Percentiles rank a stretch among this genome's conserved stretches.
Conservation (phyloP, 1,140 invertebrate species). For the Megalopta genalis region DNA sequence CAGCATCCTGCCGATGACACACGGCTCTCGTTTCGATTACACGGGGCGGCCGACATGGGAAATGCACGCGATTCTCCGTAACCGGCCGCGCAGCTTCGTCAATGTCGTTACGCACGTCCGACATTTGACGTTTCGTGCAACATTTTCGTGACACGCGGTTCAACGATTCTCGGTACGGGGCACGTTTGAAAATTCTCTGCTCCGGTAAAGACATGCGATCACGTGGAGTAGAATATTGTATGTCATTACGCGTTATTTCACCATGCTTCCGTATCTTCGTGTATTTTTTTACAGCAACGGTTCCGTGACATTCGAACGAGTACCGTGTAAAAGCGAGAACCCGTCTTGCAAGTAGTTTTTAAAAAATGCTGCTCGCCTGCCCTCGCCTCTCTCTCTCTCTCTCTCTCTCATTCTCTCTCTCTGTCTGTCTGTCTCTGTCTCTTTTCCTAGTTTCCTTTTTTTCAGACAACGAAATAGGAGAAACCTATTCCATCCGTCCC, state of each 20-base stretch:
- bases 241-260: slow-evolving; percentile 7
- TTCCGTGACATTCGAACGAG: neutral
- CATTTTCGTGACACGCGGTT: neutral
- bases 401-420: neutral
- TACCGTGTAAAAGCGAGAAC: neutral
- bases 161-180: neutral
- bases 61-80: neutral
- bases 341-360: neutral
- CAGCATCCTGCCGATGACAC: neutral
- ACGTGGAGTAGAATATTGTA: neutral
- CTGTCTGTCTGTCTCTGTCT: too few relatives aligned
- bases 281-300: neutral
- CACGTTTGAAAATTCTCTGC: neutral
- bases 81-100: neutral
- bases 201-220: neutral
- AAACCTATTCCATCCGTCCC: slow-evolving; percentile 19
- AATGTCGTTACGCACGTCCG: neutral
- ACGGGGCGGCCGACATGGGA: too few relatives aligned
- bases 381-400: neutral
- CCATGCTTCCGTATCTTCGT: neutral
- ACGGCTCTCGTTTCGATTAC: neutral
- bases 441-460: neutral
- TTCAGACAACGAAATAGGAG: slow-evolving; percentile 13
- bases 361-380: neutral
- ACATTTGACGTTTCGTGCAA: slow-evolving; percentile 5